Percentiles rank a stretch among this genome's conserved stretches.
Conservation (phyloP, 2,113 vertebrate species). For the Mola mola region DNA sequence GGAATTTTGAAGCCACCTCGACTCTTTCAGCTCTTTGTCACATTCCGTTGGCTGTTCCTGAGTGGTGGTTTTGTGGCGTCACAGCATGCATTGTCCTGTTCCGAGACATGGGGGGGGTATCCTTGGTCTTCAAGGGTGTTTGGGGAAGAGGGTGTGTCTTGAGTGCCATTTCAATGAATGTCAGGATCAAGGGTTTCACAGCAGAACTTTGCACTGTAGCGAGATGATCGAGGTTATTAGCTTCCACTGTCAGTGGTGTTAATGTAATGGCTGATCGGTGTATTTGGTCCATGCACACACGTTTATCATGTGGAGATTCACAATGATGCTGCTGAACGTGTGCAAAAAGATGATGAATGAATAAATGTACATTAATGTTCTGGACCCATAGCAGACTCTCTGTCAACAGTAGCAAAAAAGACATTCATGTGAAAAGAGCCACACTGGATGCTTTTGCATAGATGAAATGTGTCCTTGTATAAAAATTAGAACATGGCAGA, state of each 20-base stretch:
- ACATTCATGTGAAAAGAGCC: slow-evolving; percentile 37
- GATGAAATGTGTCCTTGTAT: slow-evolving; percentile 49
- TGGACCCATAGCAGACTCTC: slow-evolving; percentile 6
- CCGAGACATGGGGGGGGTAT: too few species aligned
- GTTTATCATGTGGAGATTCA: slow-evolving; percentile 9
- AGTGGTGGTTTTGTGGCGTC: slow-evolving; percentile 7
- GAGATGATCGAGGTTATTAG: too few species aligned
- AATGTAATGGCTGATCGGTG: background rate
- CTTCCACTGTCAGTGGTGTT: too few species aligned
- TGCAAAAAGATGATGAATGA: background rate
- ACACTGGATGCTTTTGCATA: slow-evolving; percentile 48
- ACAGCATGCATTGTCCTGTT: background rate
- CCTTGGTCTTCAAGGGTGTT: too few species aligned
- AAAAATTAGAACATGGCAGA: slow-evolving; percentile 33
- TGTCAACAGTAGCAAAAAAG: slow-evolving; percentile 17
- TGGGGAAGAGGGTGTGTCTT: too few species aligned
- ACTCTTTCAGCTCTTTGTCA: too few species aligned
- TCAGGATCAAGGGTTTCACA: too few species aligned
- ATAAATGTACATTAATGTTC: slow-evolving; percentile 6
- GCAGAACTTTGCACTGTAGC: too few species aligned
- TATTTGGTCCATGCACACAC: background rate
- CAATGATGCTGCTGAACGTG: slow-evolving; percentile 9
- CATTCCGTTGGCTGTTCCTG: too few species aligned
- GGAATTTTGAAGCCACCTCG: too few species aligned
- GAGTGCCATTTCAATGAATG: too few species aligned